Conservation (phyloP, 1,140 invertebrate species). For the Caerostris darwini region DNA sequence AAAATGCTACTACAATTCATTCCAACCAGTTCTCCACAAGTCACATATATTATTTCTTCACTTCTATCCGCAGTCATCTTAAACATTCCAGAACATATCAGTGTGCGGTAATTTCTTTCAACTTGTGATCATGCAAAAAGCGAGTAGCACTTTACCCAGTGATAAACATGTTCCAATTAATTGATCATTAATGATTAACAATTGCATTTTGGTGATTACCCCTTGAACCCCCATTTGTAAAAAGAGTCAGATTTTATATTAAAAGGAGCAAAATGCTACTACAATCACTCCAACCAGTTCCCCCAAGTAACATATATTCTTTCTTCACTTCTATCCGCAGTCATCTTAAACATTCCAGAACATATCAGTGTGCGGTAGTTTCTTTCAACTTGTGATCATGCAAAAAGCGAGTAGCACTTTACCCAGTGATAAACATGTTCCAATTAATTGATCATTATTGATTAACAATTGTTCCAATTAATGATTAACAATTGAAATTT, state of each 20-base stretch:
- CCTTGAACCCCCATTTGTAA: neutral
- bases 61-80: neutral
- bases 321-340: neutral
- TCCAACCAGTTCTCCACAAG: neutral
- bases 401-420: slow-evolving; percentile 46
- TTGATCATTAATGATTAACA: too few species aligned
- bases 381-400: neutral
- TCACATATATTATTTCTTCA: neutral
- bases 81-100: slow-evolving; percentile 48
- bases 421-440: slow-evolving; percentile 73
- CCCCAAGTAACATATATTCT: neutral
- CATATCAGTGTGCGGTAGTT: slow-evolving; percentile 27
- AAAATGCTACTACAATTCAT: neutral
- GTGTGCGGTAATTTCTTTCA: slow-evolving; percentile 15
- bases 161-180: slow-evolving; percentile 54
- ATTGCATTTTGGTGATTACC: too few species aligned
- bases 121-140: slow-evolving; percentile 1
- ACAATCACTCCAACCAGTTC: slow-evolving; percentile 6
- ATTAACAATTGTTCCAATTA: too few species aligned
- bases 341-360: slow-evolving; percentile 30
- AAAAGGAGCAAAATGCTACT: neutral
- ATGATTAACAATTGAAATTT: neutral
- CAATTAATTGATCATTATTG: too few species aligned
- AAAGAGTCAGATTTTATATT: slow-evolving; percentile 19
- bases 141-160: slow-evolving; percentile 59